Base-by-base conservation (phyloP, 2,797 vertebrate genomes). In the Lycodopsis pacificus region DNA sequence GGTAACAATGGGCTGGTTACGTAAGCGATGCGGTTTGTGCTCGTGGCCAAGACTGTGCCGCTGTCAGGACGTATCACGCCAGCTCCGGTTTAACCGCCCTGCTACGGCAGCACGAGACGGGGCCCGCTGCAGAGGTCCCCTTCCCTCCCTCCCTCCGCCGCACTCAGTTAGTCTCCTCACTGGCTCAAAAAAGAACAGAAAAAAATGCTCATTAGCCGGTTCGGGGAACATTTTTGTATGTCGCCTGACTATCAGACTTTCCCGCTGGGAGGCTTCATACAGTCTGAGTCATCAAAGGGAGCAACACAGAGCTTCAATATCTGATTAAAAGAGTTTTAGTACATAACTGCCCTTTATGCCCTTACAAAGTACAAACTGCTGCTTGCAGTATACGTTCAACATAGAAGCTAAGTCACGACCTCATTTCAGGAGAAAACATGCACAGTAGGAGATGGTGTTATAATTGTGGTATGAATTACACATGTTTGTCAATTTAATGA, bases 31-130 rank as follows among this genome's bases (percentile, higher is more conserved):
- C 82, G 44, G 79, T 93, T 84, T 77, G 76, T 67, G 88, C 91
- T 91, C 86, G 34, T 83, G 87, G 89, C 87, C 79, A 86, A 80
- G 81, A 79, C 82, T 88, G 84, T 75, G 83, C 86, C 56, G 75
- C 92, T 92, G 90, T 93, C 91, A 84, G 80, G 77, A 86, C 62
- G 71, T n/a, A 90, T 91, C 76, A 86, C 65, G 76, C 78, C 74
- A 78, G n/a, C 67, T 77, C 71, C 40, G 30, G 20, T 87, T 77
- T 81, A 20, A 76, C 85, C 77, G 58, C 79, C 71, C 46, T 68
- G 83, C 82, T 40, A 51, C 7, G 65, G 75, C 81, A 34, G 70
- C 80, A 85, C 49, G 63, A 79, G 83, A 82, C 3, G 15, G 30
- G 66, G 74, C 77, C 77, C 57, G 19, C 73, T 82, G 70, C 76